phyloP scores from a whole-genome alignment of 2,113 vertebrate genomes.

The Peromyscus polionotus region DNA sequence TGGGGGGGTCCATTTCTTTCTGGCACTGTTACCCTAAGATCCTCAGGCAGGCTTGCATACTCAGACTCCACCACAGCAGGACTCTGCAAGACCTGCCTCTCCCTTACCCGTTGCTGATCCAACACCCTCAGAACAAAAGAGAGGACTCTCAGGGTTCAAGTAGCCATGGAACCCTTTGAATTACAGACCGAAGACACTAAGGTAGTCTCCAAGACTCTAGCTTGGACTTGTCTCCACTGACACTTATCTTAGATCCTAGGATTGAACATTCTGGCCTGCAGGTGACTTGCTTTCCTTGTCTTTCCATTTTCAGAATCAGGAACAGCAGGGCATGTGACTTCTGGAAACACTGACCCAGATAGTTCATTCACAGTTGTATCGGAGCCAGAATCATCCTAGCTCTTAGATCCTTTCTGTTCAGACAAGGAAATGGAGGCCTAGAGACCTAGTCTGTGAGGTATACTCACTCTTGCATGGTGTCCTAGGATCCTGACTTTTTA shows the following conservation, averaged over 20 bases:
- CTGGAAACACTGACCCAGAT: neutral
- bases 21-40: accelerated
- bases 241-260: neutral
- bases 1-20: neutral
- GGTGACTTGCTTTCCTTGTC: neutral
- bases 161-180: neutral
- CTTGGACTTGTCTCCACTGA: neutral
- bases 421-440: neutral
- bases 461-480: no score
- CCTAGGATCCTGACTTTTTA: neutral
- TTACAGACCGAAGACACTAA: neutral
- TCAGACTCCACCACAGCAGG: neutral
- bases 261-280: neutral
- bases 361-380: neutral
- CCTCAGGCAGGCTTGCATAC: neutral
- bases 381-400: accelerated
- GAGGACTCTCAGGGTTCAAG: accelerated
- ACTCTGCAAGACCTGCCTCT: neutral
- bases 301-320: neutral
- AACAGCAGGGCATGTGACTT: neutral
- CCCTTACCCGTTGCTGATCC: neutral
- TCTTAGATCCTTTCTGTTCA: neutral
- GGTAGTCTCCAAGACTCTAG: neutral
- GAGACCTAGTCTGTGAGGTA: neutral
- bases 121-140: neutral